These are phyloP conservation scores for Scolopax rusticola DNA, from an alignment of 2,797 vertebrate species.

Conservation along the genomic window DNA sequence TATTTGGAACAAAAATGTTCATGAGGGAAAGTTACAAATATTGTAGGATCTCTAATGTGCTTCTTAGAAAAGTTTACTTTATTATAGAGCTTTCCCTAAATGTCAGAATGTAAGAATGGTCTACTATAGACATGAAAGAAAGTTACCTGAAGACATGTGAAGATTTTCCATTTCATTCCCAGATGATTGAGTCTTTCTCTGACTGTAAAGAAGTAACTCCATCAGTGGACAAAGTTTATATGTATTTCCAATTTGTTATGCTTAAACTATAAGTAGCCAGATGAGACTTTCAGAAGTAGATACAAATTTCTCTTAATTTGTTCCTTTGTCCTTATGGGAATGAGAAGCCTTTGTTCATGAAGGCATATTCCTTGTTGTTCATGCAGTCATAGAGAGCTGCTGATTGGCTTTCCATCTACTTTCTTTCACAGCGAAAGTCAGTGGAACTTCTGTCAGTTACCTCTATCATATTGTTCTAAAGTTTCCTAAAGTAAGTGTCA, in stretches of 20 bases:
- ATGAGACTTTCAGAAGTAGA: not conserved
- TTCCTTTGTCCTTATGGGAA: not conserved
- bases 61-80: not conserved
- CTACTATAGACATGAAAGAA: not conserved
- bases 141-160: not conserved
- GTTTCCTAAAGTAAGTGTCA: conserved; percentile 24
- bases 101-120: not conserved
- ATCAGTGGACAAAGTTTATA: not conserved
- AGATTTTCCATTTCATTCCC: not conserved
- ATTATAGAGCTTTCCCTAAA: not conserved
- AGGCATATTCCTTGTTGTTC: not conserved
- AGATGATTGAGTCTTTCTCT: not conserved
- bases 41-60: not conserved
- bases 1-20: not conserved
- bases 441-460: not conserved
- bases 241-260: not conserved
- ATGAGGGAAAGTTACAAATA: not conserved
- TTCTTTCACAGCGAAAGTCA: not conserved
- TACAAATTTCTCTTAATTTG: not conserved
- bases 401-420: not conserved
- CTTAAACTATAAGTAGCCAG: conserved; percentile 30
- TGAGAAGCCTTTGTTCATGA: not conserved
- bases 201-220: not conserved
- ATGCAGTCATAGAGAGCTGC: not conserved
- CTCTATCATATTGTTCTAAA: conserved; percentile 26